Conservation (phyloP, 2,888 invertebrate genomes). For the Plagodis dolabraria region DNA sequence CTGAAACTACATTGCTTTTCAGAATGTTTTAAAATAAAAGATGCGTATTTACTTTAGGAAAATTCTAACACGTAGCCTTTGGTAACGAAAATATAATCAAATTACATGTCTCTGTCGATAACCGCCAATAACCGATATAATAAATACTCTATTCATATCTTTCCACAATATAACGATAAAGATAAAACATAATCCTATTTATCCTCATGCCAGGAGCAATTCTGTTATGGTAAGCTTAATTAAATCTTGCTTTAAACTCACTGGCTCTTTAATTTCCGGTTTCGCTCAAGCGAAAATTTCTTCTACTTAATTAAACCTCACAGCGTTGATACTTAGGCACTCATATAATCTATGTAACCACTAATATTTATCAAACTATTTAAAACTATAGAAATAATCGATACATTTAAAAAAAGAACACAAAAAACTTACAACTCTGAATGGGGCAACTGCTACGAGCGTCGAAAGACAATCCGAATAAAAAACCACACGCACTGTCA, state of each 20-base stretch:
- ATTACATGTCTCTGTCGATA: neutral
- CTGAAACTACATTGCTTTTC: no score
- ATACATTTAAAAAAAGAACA: constrained; percentile 1
- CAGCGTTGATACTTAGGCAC: neutral
- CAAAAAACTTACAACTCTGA: constrained; percentile 25
- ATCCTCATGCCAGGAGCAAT: neutral
- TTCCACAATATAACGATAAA: neutral
- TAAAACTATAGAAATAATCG: constrained; percentile 11
- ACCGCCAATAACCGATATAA: neutral
- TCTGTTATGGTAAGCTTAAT: neutral
- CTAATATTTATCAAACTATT: constrained; percentile 1
- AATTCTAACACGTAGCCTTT: no score
- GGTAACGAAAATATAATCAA: no score
- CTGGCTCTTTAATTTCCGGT: neutral
- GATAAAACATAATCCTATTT: constrained; percentile 1
- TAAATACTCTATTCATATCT: neutral
- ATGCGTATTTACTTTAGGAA: no score
- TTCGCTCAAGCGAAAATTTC: neutral
- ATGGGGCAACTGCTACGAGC: neutral
- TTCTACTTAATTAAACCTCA: constrained; percentile 11
- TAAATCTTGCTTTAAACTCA: constrained; percentile 5
- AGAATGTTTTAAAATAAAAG: no score
- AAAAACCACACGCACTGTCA: constrained; percentile 34
- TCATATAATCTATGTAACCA: neutral
- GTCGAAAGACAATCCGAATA: constrained; percentile 23